A percentile compares a stretch with the other conserved stretches of the same genome.
Conservation (phyloP, 2,113 vertebrate species). For the Meleagris gallopavo region DNA sequence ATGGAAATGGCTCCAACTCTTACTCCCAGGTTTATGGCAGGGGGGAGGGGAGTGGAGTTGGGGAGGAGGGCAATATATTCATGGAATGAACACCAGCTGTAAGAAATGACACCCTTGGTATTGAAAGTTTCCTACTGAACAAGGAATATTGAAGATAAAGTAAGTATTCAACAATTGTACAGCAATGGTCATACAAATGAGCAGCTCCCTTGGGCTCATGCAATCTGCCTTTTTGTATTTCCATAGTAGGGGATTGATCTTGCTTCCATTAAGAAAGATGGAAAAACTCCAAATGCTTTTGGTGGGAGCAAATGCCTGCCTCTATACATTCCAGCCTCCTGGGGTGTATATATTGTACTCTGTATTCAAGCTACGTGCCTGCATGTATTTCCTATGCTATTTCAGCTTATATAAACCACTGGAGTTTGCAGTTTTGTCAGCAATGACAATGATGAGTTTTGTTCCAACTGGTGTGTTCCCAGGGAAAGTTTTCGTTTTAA, state of each 20-base stretch:
- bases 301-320: conserved; percentile 12
- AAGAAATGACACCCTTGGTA: not conserved
- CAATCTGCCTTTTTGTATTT: conserved; percentile 1
- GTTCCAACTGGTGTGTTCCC: not conserved
- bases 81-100: not conserved
- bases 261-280: conserved; percentile 53
- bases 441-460: not conserved
- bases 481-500: conserved; percentile 17
- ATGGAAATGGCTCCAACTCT: not conserved
- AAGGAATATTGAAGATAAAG: not conserved
- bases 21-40: not conserved
- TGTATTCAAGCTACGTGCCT: not conserved
- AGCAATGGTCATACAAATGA: not conserved
- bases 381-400: conserved; percentile 13
- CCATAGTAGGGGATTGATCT: not conserved
- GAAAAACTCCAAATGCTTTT: conserved; percentile 53
- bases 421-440: conserved; percentile 34
- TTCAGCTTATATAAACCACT: conserved; percentile 38
- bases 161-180: not conserved
- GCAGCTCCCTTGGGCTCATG: not conserved
- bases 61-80: not conserved
- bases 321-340: conserved; percentile 15
- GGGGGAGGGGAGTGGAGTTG: not conserved
- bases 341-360: not conserved
- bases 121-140: not conserved